phyloP scores from a whole-genome alignment of 2,113 vertebrate species.

The Danio rerio region DNA sequence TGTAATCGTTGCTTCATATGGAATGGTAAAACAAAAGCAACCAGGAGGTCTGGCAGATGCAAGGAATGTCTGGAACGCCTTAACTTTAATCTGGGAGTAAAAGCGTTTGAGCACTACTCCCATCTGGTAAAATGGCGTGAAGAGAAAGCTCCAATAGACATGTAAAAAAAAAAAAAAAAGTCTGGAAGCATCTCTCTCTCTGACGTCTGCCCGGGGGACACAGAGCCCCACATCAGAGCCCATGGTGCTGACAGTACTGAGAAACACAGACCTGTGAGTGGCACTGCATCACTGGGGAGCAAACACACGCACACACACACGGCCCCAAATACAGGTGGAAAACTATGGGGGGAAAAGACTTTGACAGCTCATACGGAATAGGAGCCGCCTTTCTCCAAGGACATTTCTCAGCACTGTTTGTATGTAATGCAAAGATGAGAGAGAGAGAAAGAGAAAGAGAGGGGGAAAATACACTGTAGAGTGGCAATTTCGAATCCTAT shows the following conservation, averaged over 20 bases:
- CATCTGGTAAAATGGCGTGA: conserved; percentile 56
- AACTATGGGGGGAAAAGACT: conserved; percentile 47
- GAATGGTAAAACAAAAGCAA: neutral
- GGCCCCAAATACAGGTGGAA: conserved; percentile 73
- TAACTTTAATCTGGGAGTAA: conserved; percentile 58
- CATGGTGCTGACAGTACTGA: conserved; percentile 64
- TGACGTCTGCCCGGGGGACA: conserved; percentile 56
- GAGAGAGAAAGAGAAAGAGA: neutral
- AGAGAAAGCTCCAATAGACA: conserved; percentile 55
- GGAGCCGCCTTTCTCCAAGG: conserved; percentile 8
- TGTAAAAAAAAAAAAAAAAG: conserved; percentile 59
- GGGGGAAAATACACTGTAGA: neutral
- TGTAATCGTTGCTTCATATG: neutral
- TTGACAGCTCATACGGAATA: conserved; percentile 7
- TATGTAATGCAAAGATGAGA: neutral
- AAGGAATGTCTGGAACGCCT: conserved; percentile 52
- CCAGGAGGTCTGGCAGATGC: conserved; percentile 50
- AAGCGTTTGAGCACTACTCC: conserved; percentile 45
- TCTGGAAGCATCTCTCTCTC: conserved; percentile 60
- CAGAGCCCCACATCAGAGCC: conserved; percentile 62
- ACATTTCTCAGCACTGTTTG: conserved; percentile 19
- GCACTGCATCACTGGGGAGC: conserved; percentile 63
- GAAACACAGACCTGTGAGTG: conserved; percentile 59
- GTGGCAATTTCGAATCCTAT: neutral
- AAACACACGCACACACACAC: conserved; percentile 60